Base-by-base conservation (phyloP, 2,888 invertebrate genomes). In the Dryobotodes eremita region DNA sequence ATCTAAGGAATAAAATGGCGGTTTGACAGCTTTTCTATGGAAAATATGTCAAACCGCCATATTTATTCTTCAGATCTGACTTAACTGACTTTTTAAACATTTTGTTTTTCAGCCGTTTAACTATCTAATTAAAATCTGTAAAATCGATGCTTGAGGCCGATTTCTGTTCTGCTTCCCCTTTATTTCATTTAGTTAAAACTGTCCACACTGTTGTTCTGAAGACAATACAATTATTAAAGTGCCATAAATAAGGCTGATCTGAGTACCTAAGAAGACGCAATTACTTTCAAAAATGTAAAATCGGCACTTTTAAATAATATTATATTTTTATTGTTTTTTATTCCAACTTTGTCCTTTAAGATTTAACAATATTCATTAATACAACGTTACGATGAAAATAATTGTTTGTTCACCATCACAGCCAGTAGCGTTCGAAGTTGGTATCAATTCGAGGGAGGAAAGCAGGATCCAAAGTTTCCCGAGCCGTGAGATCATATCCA, bases 401-500 rank as follows among this genome's bases (percentile, higher is more conserved):
- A 64, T 46, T 46, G 77, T 77, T 69, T 42, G 50, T 77, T 46
- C 55, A 42, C 26, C 55, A 61, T 55, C 26, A 42, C 26, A 57
- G 36, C 5, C 53, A 77, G 64, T 23, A 62, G 20, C 20, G 72
- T 71, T 83, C 74, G 36, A 74, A 83, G 72, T 85, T 83, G 36
- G 31, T 76, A 65, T 77, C 65, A 72, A 66, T 86, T 86, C 66
- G 70, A 71, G 71, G 55, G 77, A 79, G 64, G 75, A 70, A 76
- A 59, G 53, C 66, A 53, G 71, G 65, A 6, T 71, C n/a, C 57
- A 84, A 88, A 91, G 87, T 89, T 91, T 85, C 69, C 71, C 72
- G 83, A 79, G 82, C 86, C 83, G 82, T 72, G 86, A 90, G 89
- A 90, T 91, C 87, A 90, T 86, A 84, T 75, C 87, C 83, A 82